Percentiles rank a stretch among this genome's conserved stretches.
These are phyloP conservation scores for Eptesicus fuscus DNA, from an alignment of 2,113 vertebrate species.

Conservation along the genomic window DNA sequence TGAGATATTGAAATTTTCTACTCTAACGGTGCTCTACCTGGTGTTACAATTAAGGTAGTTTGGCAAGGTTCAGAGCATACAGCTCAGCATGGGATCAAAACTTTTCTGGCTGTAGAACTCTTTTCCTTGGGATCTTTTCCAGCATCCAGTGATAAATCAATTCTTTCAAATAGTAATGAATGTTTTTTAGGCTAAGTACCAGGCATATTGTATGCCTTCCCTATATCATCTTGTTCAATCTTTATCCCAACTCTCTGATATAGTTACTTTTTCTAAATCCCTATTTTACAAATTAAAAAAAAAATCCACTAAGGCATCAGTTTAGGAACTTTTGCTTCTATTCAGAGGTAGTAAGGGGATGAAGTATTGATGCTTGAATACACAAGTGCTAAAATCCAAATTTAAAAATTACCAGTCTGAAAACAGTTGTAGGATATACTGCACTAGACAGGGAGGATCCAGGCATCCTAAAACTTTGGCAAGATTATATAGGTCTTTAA, in stretches of 20 bases:
- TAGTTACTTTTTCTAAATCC: not conserved
- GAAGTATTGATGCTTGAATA: not conserved
- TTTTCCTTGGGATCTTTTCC: slow-evolving; percentile 27
- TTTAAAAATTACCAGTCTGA: not conserved
- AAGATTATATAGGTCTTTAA: not conserved
- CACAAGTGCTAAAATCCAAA: not conserved
- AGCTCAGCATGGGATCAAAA: slow-evolving; percentile 1
- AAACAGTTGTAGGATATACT: not conserved
- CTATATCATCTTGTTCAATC: not conserved
- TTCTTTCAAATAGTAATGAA: slow-evolving; percentile 52
- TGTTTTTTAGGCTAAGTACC: not conserved
- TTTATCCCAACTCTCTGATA: not conserved
- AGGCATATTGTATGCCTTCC: not conserved
- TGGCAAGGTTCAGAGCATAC: not conserved
- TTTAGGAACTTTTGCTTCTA: not conserved
- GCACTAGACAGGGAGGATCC: not conserved
- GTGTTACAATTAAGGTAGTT: slow-evolving; percentile 52
- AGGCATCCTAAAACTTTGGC: not conserved
- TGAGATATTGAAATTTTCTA: slow-evolving; percentile 53
- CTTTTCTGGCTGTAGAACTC: not conserved
- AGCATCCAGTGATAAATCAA: slow-evolving; percentile 24
- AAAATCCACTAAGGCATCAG: not conserved
- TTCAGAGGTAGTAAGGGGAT: not conserved
- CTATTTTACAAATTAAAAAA: not conserved
- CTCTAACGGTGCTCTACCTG: slow-evolving; percentile 24